phyloP scores from a whole-genome alignment of 2,113 vertebrate species.

The Prionailurus bengalensis region DNA sequence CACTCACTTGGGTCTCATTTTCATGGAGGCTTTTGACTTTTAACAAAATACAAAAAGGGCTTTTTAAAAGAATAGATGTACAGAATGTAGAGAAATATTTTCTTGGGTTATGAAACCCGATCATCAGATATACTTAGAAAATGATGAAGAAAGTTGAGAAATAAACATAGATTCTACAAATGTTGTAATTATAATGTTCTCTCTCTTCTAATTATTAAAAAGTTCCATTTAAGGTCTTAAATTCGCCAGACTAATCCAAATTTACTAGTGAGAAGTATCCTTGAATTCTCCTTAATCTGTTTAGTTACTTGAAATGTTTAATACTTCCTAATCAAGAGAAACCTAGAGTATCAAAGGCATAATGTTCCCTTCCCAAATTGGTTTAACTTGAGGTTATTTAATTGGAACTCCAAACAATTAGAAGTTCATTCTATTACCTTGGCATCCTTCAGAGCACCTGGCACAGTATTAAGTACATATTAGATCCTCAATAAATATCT shows the following conservation, averaged over 20 bases:
- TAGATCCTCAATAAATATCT: constrained; percentile 48
- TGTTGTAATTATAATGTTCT: constrained; percentile 62
- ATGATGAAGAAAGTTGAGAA: constrained; percentile 65
- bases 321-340: constrained; percentile 77
- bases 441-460: constrained; percentile 54
- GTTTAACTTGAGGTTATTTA: constrained; percentile 74
- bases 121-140: constrained; percentile 59
- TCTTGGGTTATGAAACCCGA: constrained; percentile 43
- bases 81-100: constrained; percentile 45
- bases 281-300: constrained; percentile 74
- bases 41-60: constrained; percentile 54
- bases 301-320: constrained; percentile 74
- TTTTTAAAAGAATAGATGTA: constrained; percentile 66
- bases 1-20: constrained; percentile 67
- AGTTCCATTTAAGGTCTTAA: constrained; percentile 63
- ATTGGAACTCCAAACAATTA: constrained; percentile 70
- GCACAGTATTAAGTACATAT: constrained; percentile 56
- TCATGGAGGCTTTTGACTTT: constrained; percentile 54
- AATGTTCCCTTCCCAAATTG: constrained; percentile 68
- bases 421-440: constrained; percentile 65
- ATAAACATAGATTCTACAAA: constrained; percentile 72
- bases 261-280: constrained; percentile 69
- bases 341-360: constrained; percentile 68
- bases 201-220: constrained; percentile 73
- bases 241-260: constrained; percentile 74